Base-by-base conservation (phyloP, 2,113 vertebrate species). In the Elephantulus edwardii region DNA sequence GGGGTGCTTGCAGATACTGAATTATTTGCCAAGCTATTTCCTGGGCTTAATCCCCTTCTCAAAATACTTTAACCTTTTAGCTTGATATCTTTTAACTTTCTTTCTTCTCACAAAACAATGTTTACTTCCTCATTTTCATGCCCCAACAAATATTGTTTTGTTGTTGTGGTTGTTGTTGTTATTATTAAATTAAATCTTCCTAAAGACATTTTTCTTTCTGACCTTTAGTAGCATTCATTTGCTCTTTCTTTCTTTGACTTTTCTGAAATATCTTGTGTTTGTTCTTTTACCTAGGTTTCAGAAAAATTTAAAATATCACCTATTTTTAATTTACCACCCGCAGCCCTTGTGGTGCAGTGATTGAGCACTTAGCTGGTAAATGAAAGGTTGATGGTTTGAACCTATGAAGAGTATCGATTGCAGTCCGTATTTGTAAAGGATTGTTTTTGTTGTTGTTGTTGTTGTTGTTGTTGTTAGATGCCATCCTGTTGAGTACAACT, bases 11-110 rank as follows among this genome's bases (percentile, higher is more conserved):
- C 46, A 72, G 66, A 86, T 48, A 13, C 14, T 56, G 33, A 8
- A 38, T 58, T 77, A 83, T 83, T 91, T 77, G 60, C 28, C 13
- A 74, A 70, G n/a, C 1, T 86, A 50, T 76, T 91, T 83, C 62
- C 72, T 92, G 62, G 22, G 13, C 58, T 86, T 78, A 77, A 42
- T 40, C 16, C 20, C 26, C n/a, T 28, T 40, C 38, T 66, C 83
- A 60, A 71, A 82, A 50, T 82, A 76, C 54, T 80, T 10, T 46
- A 83, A 60, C 5, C 24, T 33, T 83, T 91, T 79, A n/a, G 48
- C 68, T 90, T 58, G 33, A 58, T 11, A 70, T 58, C 22, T 60
- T 82, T 58, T 50, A 22, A 90, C 42, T 3, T 62, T 89, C 50
- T 89, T 75, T 70, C 64, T 54, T 35, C 52, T 58, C 48, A 48